Base-by-base conservation (phyloP, 2,113 vertebrate genomes). In the Thalassarche chlororhynchos region DNA sequence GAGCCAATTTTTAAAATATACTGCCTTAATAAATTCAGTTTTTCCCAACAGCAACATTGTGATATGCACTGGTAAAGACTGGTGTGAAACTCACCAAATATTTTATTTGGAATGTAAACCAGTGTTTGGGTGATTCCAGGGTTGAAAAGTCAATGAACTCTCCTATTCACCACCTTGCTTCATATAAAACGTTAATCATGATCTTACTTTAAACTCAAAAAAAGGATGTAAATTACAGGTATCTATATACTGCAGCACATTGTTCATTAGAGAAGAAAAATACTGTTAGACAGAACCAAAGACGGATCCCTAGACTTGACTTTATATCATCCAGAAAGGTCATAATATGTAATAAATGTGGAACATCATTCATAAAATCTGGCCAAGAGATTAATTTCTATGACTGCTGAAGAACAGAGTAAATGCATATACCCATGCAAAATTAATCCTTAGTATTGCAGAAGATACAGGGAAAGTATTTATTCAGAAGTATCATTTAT, bases 1-100 rank as follows among this genome's bases (percentile, higher is more conserved):
- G 38, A 89, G 89, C 86, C 91, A 96, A 87, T 74, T 90, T 95
- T 93, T 92, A 70, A 90, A 93, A 96, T 86, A 90, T 90, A 92
- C 76, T 89, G 86, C 89, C 68, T 90, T 89, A 93, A 95, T 95
- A 96, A 95, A 92, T 91, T 49, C 90, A 80, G 46, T 34, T 86
- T 95, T 89, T 88, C 89, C 83, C 64, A 95, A 84, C 72, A 95
- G 86, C 68, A 87, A 49, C 46, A 46, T 66, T 86, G 72, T 72
- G 68, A 93, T 89, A 84, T 0, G 23, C 34, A 40, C 62, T 72
- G 57, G 47, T 94, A 95, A 85, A 83, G 68, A 86, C 46, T 77
- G 54, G 58, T 96, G 66, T 86, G 89, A 96, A 96, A 90, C 79
- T 44, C 36, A 70, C 31, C 89, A 86, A 38, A 18, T 84, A 71